A percentile compares a stretch with the other conserved stretches of the same genome.
Conservation (phyloP, 1,140 invertebrate genomes). For the Globodera rostochiensis region DNA sequence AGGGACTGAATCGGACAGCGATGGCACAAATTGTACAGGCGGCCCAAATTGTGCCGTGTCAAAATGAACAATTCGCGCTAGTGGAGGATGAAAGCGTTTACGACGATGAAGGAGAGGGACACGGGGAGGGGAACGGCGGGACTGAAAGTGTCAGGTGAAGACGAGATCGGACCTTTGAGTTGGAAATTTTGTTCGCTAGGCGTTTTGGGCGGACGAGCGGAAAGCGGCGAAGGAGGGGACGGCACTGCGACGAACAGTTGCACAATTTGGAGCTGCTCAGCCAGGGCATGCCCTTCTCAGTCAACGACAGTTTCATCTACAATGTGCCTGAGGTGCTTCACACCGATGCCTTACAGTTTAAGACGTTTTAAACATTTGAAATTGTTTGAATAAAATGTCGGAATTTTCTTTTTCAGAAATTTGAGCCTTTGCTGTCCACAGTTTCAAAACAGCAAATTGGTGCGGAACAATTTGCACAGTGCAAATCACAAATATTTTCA, state of each 20-base stretch:
- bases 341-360: no score
- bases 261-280: not conserved
- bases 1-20: conserved; percentile 32
- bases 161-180: not conserved
- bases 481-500: conserved; percentile 25
- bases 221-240: not conserved
- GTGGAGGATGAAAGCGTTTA: not conserved
- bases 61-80: not conserved
- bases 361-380: no score
- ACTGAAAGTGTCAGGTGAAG: not conserved
- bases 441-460: conserved; percentile 31
- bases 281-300: conserved; percentile 33
- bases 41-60: conserved; percentile 18
- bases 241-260: not conserved
- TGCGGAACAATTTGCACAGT: conserved; percentile 25
- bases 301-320: conserved; percentile 46
- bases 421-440: conserved; percentile 35
- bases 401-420: conserved; percentile 39
- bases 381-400: conserved; percentile 5
- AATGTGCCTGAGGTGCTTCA: conserved; percentile 43
- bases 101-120: not conserved
- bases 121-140: not conserved
- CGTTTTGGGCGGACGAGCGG: conserved; percentile 16
- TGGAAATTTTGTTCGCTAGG: not conserved
- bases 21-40: conserved; percentile 32